Conservation (phyloP, 2,113 vertebrate genomes). For the Notothenia rossii region DNA sequence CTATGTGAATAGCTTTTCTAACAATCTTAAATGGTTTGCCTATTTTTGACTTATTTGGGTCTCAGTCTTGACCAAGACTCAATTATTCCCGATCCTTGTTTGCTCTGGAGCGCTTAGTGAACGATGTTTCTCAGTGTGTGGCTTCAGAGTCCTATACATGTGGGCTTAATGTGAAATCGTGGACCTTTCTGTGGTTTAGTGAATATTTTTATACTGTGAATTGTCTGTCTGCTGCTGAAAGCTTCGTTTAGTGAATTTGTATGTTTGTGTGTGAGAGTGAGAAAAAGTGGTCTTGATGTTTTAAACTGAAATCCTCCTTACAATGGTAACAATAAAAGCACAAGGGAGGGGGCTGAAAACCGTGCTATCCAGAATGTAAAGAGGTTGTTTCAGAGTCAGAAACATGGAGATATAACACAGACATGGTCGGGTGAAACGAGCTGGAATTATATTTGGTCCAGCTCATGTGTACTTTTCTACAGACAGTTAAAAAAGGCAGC, state of each 20-base stretch:
- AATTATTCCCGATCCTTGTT: constrained; percentile 11
- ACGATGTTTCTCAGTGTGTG: constrained; percentile 39
- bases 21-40: constrained; percentile 34
- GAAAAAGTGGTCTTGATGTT: constrained; percentile 1
- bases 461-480: not conserved
- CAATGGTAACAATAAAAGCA: constrained; percentile 10
- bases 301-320: constrained; percentile 24
- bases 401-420: not conserved
- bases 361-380: constrained; percentile 30
- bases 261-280: not conserved
- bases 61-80: not conserved
- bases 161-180: constrained; percentile 64
- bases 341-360: constrained; percentile 15
- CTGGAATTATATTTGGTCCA: constrained; percentile 24
- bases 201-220: constrained; percentile 77
- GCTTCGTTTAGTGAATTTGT: constrained; percentile 16
- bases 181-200: constrained; percentile 63
- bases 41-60: constrained; percentile 10
- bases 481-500: constrained; percentile 22
- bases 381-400: constrained; percentile 8
- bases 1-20: constrained; percentile 38
- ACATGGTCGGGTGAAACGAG: not conserved
- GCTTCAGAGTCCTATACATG: constrained; percentile 24
- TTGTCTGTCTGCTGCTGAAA: constrained; percentile 42
- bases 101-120: constrained; percentile 41